A percentile compares a stretch with the other conserved stretches of the same genome.
These are phyloP conservation scores for Zaprionus obscuricornis DNA, from an alignment of 2,888 invertebrate species.

Conservation along the genomic window DNA sequence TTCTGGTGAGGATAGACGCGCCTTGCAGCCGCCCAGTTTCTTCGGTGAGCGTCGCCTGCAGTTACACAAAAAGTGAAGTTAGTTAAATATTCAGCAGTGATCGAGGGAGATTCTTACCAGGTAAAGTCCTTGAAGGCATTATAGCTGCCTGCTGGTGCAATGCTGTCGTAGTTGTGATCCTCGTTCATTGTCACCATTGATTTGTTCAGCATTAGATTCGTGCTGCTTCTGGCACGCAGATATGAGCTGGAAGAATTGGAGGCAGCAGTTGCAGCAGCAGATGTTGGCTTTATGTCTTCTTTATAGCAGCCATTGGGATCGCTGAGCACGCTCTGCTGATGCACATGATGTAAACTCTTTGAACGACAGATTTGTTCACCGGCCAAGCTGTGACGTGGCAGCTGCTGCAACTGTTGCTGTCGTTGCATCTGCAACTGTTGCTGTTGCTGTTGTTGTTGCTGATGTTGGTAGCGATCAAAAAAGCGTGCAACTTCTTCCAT, in stretches of 20 bases:
- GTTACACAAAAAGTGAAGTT: neutral
- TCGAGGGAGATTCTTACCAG: conserved; percentile 83
- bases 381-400: conserved; percentile 52
- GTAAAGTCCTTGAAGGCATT: conserved; percentile 85
- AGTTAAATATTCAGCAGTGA: neutral
- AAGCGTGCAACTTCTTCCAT: conserved; percentile 88
- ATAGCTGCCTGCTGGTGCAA: conserved; percentile 80
- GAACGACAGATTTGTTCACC: conserved; percentile 82
- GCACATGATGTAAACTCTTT: conserved; percentile 83
- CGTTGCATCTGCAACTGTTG: conserved; percentile 51
- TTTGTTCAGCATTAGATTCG: conserved; percentile 76
- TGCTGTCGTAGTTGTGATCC: conserved; percentile 66
- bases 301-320: conserved; percentile 46
- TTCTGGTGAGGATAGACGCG: conserved; percentile 85
- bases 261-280: conserved; percentile 35
- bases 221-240: conserved; percentile 81
- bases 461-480: conserved; percentile 85
- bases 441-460: conserved; percentile 56
- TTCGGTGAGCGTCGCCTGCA: conserved; percentile 82
- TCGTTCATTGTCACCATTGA: conserved; percentile 63
- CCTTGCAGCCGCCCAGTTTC: conserved; percentile 85
- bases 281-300: conserved; percentile 9
- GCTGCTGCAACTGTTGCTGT: conserved; percentile 53
- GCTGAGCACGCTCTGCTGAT: conserved; percentile 59
- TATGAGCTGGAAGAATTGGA: conserved; percentile 54